Evolutionary conservation across 1,140 invertebrate genomes (phyloP).

Genomic region (Octopus sinensis): DNA sequence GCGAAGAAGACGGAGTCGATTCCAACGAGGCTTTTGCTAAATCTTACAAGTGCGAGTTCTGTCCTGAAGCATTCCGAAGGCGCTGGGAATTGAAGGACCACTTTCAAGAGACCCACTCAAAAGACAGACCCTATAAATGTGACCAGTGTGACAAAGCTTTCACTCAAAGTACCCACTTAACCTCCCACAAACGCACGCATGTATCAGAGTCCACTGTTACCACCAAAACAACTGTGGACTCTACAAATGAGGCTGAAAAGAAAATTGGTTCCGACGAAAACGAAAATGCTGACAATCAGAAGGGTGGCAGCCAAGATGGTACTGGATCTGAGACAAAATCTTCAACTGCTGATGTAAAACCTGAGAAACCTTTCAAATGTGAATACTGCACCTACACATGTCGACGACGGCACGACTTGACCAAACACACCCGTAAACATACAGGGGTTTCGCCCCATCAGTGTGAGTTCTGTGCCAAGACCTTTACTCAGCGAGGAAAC

Average conservation of each 20-base stretch:
- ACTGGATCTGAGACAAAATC: no score
- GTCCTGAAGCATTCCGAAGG: neutral
- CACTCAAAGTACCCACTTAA: neutral
- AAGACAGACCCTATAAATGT: constrained; percentile 91
- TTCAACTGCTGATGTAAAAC: no score
- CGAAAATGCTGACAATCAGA: no score
- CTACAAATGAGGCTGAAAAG: no score
- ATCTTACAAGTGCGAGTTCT: neutral
- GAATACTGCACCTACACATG: no score
- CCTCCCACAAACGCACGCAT: neutral
- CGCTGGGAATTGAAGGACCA: constrained; percentile 61
- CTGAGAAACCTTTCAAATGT: no score
- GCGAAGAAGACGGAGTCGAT: neutral
- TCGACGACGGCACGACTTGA: no score
- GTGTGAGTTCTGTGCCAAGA: constrained; percentile 79
- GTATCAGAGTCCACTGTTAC: neutral
- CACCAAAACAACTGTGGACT: no score
- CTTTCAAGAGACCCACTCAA: constrained; percentile 83
- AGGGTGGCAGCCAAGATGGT: no score
- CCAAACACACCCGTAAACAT: no score
- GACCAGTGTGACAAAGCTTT: constrained; percentile 70
- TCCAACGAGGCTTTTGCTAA: neutral
- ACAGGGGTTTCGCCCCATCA: constrained; percentile 49
- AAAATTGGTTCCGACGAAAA: no score
- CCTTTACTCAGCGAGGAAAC: constrained; percentile 26